A percentile compares a stretch with the other conserved stretches of the same genome.
Conservation (phyloP, 2,113 vertebrate genomes). For the Athene noctua region DNA sequence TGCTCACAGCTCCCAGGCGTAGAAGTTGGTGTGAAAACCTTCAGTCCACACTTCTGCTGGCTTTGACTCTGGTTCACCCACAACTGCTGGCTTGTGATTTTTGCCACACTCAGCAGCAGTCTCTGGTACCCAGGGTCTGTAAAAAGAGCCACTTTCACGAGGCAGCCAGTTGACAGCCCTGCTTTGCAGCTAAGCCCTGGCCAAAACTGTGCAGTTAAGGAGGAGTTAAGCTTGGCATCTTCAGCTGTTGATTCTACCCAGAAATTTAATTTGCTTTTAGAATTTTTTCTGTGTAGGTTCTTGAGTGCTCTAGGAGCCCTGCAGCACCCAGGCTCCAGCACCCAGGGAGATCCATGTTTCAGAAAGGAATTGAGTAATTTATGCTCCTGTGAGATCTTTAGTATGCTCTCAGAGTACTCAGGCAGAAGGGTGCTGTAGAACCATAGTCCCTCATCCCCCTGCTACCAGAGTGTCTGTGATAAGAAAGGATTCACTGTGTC, state of each 20-base stretch:
- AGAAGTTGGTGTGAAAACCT: neutral
- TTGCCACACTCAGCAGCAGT: neutral
- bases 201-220: neutral
- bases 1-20: neutral
- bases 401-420: neutral
- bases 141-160: rapidly evolving
- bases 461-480: neutral
- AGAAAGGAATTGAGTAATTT: neutral
- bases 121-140: neutral
- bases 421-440: neutral
- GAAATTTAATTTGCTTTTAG: neutral
- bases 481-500: neutral
- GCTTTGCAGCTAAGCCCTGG: neutral
- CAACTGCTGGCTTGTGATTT: neutral
- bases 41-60: neutral
- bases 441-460: neutral
- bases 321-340: neutral
- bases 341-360: neutral
- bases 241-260: neutral
- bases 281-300: neutral
- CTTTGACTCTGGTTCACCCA: neutral
- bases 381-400: neutral
- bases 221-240: neutral
- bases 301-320: neutral
- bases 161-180: neutral